phyloP scores from a whole-genome alignment of 1,140 invertebrate genomes.

The Heliothis virescens region DNA sequence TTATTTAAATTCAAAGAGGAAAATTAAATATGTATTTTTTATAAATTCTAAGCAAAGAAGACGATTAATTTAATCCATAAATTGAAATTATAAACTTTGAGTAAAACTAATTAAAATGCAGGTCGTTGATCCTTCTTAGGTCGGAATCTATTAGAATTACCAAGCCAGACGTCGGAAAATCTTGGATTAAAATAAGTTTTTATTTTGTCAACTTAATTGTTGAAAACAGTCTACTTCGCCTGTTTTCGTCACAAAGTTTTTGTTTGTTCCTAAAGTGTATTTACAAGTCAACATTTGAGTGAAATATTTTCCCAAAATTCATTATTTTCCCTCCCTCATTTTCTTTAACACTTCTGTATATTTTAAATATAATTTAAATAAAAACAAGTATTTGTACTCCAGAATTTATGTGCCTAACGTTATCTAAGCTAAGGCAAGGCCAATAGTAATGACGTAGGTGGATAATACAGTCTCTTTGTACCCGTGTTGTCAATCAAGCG shows the following conservation, averaged over 20 bases:
- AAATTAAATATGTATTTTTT: too few relatives aligned
- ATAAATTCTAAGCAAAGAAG: neutral
- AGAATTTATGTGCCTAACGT: too few relatives aligned
- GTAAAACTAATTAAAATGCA: neutral
- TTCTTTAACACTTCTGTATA: too few relatives aligned
- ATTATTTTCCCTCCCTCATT: neutral
- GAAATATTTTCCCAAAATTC: neutral
- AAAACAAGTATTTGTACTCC: too few relatives aligned
- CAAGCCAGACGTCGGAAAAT: slow-evolving; percentile 18
- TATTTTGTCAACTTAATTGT: slow-evolving; percentile 15
- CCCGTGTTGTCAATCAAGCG: neutral
- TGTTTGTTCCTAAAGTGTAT: neutral
- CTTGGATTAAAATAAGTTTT: neutral
- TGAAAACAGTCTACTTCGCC: neutral
- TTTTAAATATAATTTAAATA: too few relatives aligned
- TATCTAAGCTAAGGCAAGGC: neutral
- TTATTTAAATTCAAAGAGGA: neutral
- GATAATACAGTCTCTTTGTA: neutral
- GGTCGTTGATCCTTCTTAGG: neutral
- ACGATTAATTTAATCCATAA: slow-evolving; percentile 2
- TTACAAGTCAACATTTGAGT: neutral
- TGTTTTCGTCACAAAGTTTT: slow-evolving; percentile 23
- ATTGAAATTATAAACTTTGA: slow-evolving; percentile 20
- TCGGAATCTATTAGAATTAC: slow-evolving; percentile 10
- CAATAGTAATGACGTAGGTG: neutral